Conservation (phyloP, 2,888 invertebrate species). For the Lasius platythorax region DNA sequence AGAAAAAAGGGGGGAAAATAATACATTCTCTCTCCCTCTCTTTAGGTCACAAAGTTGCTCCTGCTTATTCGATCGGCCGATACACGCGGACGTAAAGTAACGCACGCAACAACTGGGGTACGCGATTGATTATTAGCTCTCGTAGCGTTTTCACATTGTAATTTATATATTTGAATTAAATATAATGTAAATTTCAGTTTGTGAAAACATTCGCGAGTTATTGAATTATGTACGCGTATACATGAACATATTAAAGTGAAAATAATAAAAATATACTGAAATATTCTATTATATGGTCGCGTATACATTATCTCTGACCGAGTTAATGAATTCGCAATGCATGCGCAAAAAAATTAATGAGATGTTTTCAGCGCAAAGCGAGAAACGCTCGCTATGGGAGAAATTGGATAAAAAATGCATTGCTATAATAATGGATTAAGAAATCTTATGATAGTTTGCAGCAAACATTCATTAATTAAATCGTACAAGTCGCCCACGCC, state of each 20-base stretch:
- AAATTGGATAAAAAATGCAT: background rate
- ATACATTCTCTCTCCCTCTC: conserved; percentile 14
- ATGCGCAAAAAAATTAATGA: conserved; percentile 16
- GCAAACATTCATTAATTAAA: conserved; percentile 12
- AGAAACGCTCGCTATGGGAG: too few relatives aligned
- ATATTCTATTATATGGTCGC: background rate
- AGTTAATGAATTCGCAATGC: background rate
- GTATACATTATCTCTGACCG: background rate
- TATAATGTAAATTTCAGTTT: conserved; percentile 22
- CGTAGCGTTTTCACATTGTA: background rate
- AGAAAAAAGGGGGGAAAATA: conserved; percentile 42
- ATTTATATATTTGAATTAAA: conserved; percentile 31
- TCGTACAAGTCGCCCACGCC: background rate
- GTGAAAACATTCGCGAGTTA: background rate
- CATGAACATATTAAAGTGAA: background rate
- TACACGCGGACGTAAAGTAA: background rate
- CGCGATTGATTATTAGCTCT: conserved; percentile 25
- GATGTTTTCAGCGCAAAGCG: background rate
- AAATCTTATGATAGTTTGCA: background rate
- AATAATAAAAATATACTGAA: conserved; percentile 25
- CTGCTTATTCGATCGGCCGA: background rate
- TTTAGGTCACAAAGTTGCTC: conserved; percentile 13
- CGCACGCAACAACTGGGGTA: background rate
- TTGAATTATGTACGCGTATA: background rate
- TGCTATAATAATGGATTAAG: background rate